Evolutionary conservation across 2,797 vertebrate species (phyloP).

Genomic region (Lepidocolaptes lacrymiger): DNA sequence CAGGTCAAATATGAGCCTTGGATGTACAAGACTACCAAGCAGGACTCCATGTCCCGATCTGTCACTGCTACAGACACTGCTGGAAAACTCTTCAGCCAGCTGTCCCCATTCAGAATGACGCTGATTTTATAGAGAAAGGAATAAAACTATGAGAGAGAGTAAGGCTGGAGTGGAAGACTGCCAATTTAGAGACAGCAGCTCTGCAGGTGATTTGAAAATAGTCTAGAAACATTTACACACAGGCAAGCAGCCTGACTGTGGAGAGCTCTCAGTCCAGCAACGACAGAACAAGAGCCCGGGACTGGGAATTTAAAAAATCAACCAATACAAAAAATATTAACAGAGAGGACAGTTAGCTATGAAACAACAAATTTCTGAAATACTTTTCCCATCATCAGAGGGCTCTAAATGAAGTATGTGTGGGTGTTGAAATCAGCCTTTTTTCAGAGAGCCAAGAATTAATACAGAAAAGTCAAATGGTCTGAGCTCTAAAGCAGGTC

Average conservation of each 20-base stretch:
- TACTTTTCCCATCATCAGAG: background rate
- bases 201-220: background rate
- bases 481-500: background rate
- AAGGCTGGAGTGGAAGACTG: background rate
- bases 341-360: background rate
- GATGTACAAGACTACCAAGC: background rate
- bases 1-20: background rate
- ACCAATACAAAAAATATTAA: background rate
- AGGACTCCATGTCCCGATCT: background rate
- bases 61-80: background rate
- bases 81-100: background rate
- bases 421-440: background rate
- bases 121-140: background rate
- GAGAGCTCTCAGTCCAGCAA: background rate
- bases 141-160: background rate
- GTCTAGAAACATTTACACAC: background rate
- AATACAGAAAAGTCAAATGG: background rate
- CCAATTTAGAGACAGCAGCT: background rate
- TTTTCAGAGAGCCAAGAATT: background rate
- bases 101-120: background rate
- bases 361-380: background rate
- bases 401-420: background rate
- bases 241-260: background rate
- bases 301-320: background rate
- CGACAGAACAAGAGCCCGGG: background rate